phyloP scores from a whole-genome alignment of 2,797 vertebrate genomes.

The Anguilla pacifica region DNA sequence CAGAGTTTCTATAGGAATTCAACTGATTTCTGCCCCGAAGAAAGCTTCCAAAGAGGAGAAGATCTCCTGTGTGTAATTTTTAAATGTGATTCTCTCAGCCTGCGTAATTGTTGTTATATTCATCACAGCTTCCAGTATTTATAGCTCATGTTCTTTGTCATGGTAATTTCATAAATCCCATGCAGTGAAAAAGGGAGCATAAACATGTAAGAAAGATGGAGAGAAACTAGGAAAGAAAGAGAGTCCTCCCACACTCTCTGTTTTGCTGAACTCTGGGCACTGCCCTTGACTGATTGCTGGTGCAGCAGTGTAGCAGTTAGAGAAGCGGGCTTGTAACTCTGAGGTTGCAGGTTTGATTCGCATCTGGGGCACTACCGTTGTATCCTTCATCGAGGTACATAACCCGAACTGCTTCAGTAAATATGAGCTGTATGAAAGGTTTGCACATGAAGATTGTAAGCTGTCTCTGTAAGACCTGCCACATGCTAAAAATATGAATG shows the following conservation, averaged over 20 bases:
- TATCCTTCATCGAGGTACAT: background rate
- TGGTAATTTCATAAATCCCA: conserved; percentile 74
- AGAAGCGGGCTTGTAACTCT: background rate
- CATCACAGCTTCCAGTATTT: conserved; percentile 80
- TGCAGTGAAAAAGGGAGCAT: conserved; percentile 47
- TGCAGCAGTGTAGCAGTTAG: background rate
- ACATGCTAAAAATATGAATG: too few relatives aligned
- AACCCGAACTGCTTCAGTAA: background rate
- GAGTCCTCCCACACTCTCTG: conserved; percentile 60
- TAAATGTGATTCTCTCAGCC: conserved; percentile 73
- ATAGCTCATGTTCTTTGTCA: conserved; percentile 81
- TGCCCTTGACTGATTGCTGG: background rate
- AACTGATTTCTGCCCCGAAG: conserved; percentile 69
- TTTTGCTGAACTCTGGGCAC: conserved; percentile 77
- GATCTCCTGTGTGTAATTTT: conserved; percentile 71
- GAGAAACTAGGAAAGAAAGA: background rate
- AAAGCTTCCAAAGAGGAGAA: conserved; percentile 71
- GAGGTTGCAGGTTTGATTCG: background rate
- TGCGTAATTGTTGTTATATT: conserved; percentile 80
- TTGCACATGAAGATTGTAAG: background rate
- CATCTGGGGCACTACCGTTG: background rate
- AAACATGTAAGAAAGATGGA: background rate
- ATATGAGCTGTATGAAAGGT: background rate
- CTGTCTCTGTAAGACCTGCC: background rate
- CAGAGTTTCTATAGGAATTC: conserved; percentile 60